A percentile compares a stretch with the other conserved stretches of the same genome.
phyloP scores from a whole-genome alignment of 2,113 vertebrate genomes.

The Triplophysa rosa region DNA sequence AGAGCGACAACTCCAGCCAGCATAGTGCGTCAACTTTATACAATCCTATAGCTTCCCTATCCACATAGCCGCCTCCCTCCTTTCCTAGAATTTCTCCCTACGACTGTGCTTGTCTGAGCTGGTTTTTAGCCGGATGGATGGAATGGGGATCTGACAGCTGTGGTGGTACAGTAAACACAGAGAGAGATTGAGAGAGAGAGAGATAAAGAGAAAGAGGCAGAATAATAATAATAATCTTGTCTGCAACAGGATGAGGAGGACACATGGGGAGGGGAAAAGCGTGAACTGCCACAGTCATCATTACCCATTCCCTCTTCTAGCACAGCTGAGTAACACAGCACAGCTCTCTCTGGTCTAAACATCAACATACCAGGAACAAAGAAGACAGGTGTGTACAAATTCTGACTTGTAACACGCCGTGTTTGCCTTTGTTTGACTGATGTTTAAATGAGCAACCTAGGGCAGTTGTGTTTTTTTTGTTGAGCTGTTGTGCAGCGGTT shows the following conservation, averaged over 20 bases:
- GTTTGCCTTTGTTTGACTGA: background rate
- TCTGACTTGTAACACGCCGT: background rate
- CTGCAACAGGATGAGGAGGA: conserved; percentile 46
- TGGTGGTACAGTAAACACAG: conserved; percentile 19
- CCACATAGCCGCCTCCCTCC: conserved; percentile 23
- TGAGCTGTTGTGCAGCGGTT: background rate
- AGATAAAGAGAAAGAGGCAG: background rate
- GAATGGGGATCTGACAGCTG: conserved; percentile 36
- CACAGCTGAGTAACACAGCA: conserved; percentile 23
- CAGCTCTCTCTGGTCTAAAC: conserved; percentile 4
- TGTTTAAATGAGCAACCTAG: background rate
- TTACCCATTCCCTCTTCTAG: background rate
- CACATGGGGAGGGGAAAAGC: conserved; percentile 37
- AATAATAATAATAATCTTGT: conserved; percentile 54
- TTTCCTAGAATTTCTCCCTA: conserved; percentile 16
- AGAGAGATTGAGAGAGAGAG: conserved; percentile 2
- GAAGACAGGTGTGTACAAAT: conserved; percentile 8
- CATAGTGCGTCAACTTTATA: conserved; percentile 18
- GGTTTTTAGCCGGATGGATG: conserved; percentile 33
- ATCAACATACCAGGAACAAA: background rate
- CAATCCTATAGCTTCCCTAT: conserved; percentile 22
- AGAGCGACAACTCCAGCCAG: conserved; percentile 5
- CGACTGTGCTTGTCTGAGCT: conserved; percentile 21
- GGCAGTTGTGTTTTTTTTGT: background rate
- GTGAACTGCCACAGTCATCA: background rate